These are phyloP conservation scores for Remorina albescens DNA, from an alignment of 2,797 vertebrate genomes.

Conservation along the genomic window DNA sequence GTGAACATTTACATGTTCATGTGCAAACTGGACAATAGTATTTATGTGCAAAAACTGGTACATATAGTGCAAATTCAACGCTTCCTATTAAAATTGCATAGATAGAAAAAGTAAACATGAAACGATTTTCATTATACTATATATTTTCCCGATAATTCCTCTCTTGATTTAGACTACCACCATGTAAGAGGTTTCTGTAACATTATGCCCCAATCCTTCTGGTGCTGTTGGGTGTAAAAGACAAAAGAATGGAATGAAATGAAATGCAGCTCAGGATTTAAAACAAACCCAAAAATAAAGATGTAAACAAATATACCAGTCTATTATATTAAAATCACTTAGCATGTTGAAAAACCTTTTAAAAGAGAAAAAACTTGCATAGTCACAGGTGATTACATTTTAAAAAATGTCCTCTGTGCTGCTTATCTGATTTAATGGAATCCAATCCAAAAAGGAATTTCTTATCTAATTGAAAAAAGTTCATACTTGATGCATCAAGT, in stretches of 20 bases:
- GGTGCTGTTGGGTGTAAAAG: conserved; percentile 2
- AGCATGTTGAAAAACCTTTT: neutral
- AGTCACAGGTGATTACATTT: neutral
- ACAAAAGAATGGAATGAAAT: neutral
- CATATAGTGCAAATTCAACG: conserved; percentile 41
- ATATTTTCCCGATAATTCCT: conserved; percentile 2
- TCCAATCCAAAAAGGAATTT: neutral
- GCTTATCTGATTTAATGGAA: neutral
- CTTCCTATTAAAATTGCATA: conserved; percentile 57
- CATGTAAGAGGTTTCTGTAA: too few relatives aligned
- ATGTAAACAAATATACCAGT: neutral
- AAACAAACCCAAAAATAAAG: too few relatives aligned
- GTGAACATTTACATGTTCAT: conserved; percentile 19
- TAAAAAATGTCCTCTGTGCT: neutral
- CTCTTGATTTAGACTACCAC: neutral
- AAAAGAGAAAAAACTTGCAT: neutral
- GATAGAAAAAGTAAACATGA: conserved; percentile 35
- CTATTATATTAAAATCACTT: neutral
- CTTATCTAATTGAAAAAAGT: too few relatives aligned
- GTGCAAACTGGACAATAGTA: conserved; percentile 51
- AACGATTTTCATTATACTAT: conserved; percentile 13
- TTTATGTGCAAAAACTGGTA: conserved; percentile 31
- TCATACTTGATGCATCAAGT: neutral
- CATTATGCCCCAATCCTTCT: conserved; percentile 19
- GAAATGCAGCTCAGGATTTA: neutral